A percentile compares a stretch with the other conserved stretches of the same genome.
Conservation (phyloP, 2,888 invertebrate species). For the Cylloceria caligata region DNA sequence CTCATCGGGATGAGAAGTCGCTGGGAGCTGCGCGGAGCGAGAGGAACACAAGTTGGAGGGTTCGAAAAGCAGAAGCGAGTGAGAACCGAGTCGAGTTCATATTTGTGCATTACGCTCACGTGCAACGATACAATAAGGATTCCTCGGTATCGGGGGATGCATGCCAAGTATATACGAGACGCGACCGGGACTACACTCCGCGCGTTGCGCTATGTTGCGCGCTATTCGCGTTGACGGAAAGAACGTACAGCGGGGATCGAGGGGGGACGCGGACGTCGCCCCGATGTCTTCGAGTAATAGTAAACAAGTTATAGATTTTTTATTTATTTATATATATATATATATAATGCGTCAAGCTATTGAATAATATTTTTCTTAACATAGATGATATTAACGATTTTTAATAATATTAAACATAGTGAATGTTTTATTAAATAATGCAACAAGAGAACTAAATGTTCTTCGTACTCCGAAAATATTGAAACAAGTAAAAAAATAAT, state of each 20-base stretch:
- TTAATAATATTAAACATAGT: neutral
- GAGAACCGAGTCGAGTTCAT: slow-evolving; percentile 80
- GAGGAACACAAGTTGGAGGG: slow-evolving; percentile 43
- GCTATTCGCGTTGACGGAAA: slow-evolving; percentile 10
- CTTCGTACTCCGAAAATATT: neutral
- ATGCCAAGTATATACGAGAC: slow-evolving; percentile 80
- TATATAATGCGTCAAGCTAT: neutral
- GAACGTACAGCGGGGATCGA: neutral
- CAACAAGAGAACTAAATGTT: neutral
- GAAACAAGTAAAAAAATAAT: neutral
- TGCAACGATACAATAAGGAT: slow-evolving; percentile 85
- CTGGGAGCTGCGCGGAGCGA: neutral
- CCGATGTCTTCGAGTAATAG: slow-evolving; percentile 25
- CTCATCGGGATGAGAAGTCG: slow-evolving; percentile 60
- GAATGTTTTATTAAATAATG: neutral
- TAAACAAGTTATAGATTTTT: slow-evolving; percentile 17
- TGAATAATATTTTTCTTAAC: neutral
- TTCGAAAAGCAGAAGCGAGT: slow-evolving; percentile 59
- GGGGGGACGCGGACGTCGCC: slow-evolving; percentile 37
- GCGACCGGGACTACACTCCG: slow-evolving; percentile 66
- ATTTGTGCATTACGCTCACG: slow-evolving; percentile 84
- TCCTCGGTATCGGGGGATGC: slow-evolving; percentile 84
- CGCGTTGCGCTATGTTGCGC: slow-evolving; percentile 37
- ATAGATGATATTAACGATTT: neutral
- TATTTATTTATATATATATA: neutral